Evolutionary conservation across 2,797 vertebrate species (phyloP).

Genomic region (Salmo trutta): DNA sequence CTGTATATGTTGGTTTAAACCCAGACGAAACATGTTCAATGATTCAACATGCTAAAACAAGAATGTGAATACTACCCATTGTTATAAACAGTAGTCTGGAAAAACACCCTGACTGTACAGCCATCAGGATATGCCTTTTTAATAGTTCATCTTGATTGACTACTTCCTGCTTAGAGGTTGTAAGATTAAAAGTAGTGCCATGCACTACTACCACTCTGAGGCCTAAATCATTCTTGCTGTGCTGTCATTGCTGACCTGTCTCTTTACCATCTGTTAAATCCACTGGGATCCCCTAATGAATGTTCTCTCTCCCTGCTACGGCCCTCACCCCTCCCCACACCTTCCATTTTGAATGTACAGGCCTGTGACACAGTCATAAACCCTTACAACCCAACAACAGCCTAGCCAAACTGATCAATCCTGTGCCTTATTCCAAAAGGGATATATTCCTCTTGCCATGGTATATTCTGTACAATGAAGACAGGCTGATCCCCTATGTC

Average conservation of each 20-base stretch:
- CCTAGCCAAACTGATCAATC: constrained; percentile 16
- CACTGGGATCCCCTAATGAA: constrained; percentile 51
- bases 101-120: not conserved
- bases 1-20: not conserved
- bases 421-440: constrained; percentile 52
- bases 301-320: constrained; percentile 51
- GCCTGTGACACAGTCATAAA: constrained; percentile 84
- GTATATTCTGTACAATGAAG: constrained; percentile 6
- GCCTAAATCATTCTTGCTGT: constrained; percentile 66
- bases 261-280: constrained; percentile 66
- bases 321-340: constrained; percentile 75
- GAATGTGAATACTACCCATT: not conserved
- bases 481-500: constrained; percentile 74
- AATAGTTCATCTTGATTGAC: not conserved
- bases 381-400: constrained; percentile 72
- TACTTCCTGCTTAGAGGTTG: constrained; percentile 13
- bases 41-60: not conserved
- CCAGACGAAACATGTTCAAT: constrained; percentile 3
- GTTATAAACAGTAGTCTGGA: not conserved
- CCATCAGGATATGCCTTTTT: not conserved
- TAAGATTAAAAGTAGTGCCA: constrained; percentile 39
- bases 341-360: constrained; percentile 86
- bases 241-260: constrained; percentile 62
- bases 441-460: constrained; percentile 28
- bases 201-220: constrained; percentile 46